Evolutionary conservation across 2,113 vertebrate genomes (phyloP), one percentile per base, ranked within the genome.

Genomic region (Coryphaenoides rupestris): DNA sequence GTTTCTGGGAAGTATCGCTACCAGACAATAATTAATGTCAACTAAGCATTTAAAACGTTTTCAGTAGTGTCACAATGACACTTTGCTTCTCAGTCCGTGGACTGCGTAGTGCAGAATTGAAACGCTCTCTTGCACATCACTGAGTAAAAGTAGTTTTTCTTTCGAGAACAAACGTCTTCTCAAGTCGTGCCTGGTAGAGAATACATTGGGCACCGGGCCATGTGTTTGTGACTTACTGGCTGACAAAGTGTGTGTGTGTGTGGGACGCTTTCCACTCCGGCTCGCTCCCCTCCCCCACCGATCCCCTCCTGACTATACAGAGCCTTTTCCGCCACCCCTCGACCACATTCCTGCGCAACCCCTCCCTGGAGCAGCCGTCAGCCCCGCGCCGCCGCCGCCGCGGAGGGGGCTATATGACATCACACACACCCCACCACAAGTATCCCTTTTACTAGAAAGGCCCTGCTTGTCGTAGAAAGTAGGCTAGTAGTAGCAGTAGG

Each of bases 261-360:
- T 73, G 70, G 71, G 74, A 70, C 79, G 72, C 69, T 77, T 78
- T 69, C 65, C 69, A 76, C 73, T 75, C 77, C 68, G 65, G 77
- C 81, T 80, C 21, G 16, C 22, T 69, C 69, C 79, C 73, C 83
- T 78, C 81, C 81, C 81, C 81, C 83, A 76, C 64, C 46, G 65
- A 69, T 75, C 73, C 82, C 70, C 77, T 76, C 65, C 59, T 74
- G 70, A 72, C 78, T 81, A 82, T 83, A 72, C 86, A 81, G 83
- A 69, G 73, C n/a, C 70, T 72, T 33, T n/a, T 64, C 68, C 22
- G 75, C 73, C 22, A 73, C 73, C 73, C 75, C 70, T 81, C 76
- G 77, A 78, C 72, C 75, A 78, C 85, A 86, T 85, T 86, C 87
- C 83, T 81, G 54, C 74, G 74, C 76, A 71, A 74, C 69, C 79